Base-by-base conservation (phyloP, 1,140 invertebrate genomes). In the Megalopta genalis region DNA sequence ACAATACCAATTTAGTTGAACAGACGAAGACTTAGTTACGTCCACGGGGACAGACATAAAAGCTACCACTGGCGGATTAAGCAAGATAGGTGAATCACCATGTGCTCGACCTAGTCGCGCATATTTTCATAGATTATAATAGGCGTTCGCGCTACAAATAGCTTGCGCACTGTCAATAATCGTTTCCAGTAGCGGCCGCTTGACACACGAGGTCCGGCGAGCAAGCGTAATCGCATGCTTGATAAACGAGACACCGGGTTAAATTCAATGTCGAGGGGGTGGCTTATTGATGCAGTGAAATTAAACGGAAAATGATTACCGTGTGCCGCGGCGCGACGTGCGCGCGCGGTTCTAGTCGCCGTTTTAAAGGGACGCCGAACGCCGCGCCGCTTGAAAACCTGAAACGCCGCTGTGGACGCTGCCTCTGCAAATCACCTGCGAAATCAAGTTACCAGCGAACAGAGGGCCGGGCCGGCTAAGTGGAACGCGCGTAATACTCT, bases 281-380 rank as follows among this genome's bases (percentile, higher is more conserved):
- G 46, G 42, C 46, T 64, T 39, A 42, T 77, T 23, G 46, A 54
- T 10, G 7, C n/a, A 23, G 57, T 0, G 59, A 63, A 77, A 77
- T 77, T 71, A 77, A 63, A 46, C 52, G 76, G 67, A 54, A 77
- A 77, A 77, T 77, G 49, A 71, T 77, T 71, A 63, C 46, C 12
- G 60, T 1, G 49, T 16, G 49, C 49, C 14, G 9, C 2, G 23
- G 46, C 4, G 42, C 42, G 42, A 32, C 42, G 42, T 4, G 32
- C 32, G 1, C 32, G 32, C 5, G n/a, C 16, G 6, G 18, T 0
- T 42, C 10, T 27, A 6, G 6, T 18, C 27, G 6, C 39, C 49
- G 49, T 52, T 72, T 32, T 8, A 46, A 59, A 64, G 18, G 16
- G 14, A 46, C 42, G 42, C n/a, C n/a, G n/a, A n/a, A n/a, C 39